phyloP scores from a whole-genome alignment of 2,113 vertebrate genomes.

The Eulacestoma nigropectus region DNA sequence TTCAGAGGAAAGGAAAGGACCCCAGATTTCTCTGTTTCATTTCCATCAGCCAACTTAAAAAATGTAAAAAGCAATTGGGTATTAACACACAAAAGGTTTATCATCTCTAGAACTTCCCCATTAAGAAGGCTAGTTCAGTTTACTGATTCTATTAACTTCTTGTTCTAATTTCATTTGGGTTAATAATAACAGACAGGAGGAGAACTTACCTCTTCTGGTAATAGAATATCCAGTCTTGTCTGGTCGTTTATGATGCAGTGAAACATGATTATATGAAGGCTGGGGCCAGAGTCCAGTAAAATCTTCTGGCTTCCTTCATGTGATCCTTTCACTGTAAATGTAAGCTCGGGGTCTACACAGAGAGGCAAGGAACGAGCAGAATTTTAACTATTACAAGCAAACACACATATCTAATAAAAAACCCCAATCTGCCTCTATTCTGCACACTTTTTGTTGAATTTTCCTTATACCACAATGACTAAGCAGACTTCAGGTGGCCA shows the following conservation, averaged over 20 bases:
- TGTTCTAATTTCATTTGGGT: background rate
- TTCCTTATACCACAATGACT: background rate
- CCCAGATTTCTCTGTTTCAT: background rate
- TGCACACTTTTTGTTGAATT: background rate
- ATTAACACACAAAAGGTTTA: background rate
- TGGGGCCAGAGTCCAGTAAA: background rate
- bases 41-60: slow-evolving; percentile 12
- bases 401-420: background rate
- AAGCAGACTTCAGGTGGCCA: background rate
- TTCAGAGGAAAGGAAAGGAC: slow-evolving; percentile 52
- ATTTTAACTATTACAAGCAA: background rate
- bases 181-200: background rate
- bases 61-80: background rate
- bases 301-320: slow-evolving; percentile 68
- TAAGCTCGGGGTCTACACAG: slow-evolving; percentile 57
- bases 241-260: slow-evolving; percentile 74
- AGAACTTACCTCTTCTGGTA: slow-evolving; percentile 4
- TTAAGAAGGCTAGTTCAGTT: background rate
- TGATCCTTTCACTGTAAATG: slow-evolving; percentile 75
- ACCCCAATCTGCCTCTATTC: background rate
- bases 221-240: slow-evolving; percentile 53
- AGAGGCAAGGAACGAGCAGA: background rate
- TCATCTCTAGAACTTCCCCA: background rate
- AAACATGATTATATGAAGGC: slow-evolving; percentile 55
- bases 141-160: background rate